Base-by-base conservation (phyloP, 2,888 invertebrate genomes). In the Crematogaster levior region DNA sequence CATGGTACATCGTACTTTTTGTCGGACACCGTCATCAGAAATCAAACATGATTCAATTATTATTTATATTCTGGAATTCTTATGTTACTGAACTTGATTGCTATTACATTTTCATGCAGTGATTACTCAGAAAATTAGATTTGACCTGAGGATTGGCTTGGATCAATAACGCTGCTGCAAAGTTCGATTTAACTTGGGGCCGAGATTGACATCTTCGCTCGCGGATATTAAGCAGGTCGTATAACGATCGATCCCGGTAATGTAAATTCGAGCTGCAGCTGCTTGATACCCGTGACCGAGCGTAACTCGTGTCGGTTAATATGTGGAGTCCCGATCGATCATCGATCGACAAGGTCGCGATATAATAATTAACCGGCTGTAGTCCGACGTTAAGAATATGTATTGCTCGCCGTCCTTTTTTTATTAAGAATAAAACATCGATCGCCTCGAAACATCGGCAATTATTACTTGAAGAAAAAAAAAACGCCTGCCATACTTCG, bases 271-370 rank as follows among this genome's bases (percentile, higher is more conserved):
- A 56, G 30, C 7, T 15, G 27, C 27, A 30, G 40, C 53, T 79
- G 56, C 77, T 79, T 79, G 77, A 34, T 68, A 79, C 12, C 43
- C 68, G 77, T 30, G 77, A 66, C 21, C 43, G 75, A 65, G 37
- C 51, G 48, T 74, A 74, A 63, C 7, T 74, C n/a, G 34, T 40
- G 30, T 77, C 56, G 77, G 66, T 77, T 77, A 43, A 79, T 68
- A 68, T 56, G 77, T 68, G 77, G 68, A 79, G 77, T 79, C 77
- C 77, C 77, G 77, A 68, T 79, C 56, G 68, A 79, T 79, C 77
- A 56, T 77, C 77, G 66, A 66, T 77, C 40, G 77, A 79, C 12
- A 56, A 79, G 24, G 53, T 77, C 53, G 66, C 65, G 30, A 34
- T 63, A 24, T 43, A 68, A 68, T 24, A 48, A 68, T 79, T 56